Base-by-base conservation (phyloP, 2,797 vertebrate genomes). In the Hafferia zeledoni region DNA sequence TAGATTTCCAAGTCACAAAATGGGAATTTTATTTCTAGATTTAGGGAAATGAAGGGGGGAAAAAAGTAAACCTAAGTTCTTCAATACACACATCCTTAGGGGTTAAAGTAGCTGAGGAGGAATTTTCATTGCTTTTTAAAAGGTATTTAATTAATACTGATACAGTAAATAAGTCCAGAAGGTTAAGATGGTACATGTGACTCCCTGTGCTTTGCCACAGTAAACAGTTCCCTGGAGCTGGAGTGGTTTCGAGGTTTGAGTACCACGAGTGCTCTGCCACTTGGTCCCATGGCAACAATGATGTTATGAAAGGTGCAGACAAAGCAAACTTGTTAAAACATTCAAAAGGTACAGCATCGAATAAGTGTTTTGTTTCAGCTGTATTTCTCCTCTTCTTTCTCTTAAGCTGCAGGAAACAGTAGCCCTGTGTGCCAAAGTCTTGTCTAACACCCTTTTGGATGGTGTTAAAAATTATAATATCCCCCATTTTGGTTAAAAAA, bases 271-370 rank as follows among this genome's bases (percentile, higher is more conserved):
- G 52, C 64, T 79, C 47, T 85, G 35, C n/a, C 25, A 28, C 68
- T 94, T 78, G 53, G 68, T 94, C 85, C 83, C 89, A 76, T 83
- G 43, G 78, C 84, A 95, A 83, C 85, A 88, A 65, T 25, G 57
- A 35, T 8, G 0, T 59, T 71, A 33, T 0, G 6, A 41, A 93
- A 90, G 50, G 76, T 56, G 27, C 52, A 85, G 72, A 46, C 18
- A 68, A 85, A 83, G 44, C 43, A 80, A 69, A 74, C 10, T 39
- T 65, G 18, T 47, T 72, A 23, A 59, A 56, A 41, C 33, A 19
- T 67, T 82, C 25, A 22, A 23, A 41, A 79, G 16, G 10, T 43
- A 25, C 4, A 84, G 4, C 22, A 19, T 1, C 41, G 4, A 60
- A 39, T 39, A 22, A 53, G 30, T 68, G 35, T 16, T 74, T 87